Evolutionary conservation across 2,113 vertebrate species (phyloP).

Genomic region (Catharus fuscescens): DNA sequence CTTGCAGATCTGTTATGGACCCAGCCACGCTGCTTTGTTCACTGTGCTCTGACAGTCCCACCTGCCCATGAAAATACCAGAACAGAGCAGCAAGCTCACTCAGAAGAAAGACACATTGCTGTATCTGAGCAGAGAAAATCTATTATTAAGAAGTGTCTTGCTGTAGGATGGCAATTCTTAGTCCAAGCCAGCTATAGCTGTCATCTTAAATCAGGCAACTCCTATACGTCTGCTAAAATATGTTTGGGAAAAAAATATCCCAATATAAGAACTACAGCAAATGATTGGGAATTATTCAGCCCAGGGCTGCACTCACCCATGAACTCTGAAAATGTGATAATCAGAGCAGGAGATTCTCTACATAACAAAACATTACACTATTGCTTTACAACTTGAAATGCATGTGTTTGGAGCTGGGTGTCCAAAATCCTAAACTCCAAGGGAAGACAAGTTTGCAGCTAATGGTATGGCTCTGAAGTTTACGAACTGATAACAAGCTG

Average conservation of each 20-base stretch:
- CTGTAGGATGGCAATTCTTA: neutral
- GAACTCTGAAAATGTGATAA: neutral
- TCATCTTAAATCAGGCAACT: neutral
- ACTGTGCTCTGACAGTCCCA: neutral
- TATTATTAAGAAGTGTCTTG: neutral
- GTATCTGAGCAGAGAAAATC: neutral
- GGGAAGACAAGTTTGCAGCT: neutral
- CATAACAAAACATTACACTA: neutral
- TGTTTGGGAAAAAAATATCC: accelerated
- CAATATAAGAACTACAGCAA: neutral
- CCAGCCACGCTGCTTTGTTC: neutral
- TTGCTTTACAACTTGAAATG: neutral
- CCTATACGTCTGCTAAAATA: neutral
- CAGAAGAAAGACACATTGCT: neutral
- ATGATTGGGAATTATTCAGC: neutral
- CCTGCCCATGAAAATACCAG: neutral
- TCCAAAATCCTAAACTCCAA: neutral
- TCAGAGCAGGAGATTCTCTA: neutral
- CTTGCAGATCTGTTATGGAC: neutral
- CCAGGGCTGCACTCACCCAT: neutral
- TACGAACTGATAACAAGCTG: neutral
- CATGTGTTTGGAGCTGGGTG: neutral
- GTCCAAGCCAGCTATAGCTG: neutral
- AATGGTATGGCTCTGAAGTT: neutral
- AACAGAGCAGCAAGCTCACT: neutral